Evolutionary conservation across 53 echinoderm and acorn worm genomes (phyloP), one percentile per base, ranked within the genome.

Genomic region (Henricia sp.): DNA sequence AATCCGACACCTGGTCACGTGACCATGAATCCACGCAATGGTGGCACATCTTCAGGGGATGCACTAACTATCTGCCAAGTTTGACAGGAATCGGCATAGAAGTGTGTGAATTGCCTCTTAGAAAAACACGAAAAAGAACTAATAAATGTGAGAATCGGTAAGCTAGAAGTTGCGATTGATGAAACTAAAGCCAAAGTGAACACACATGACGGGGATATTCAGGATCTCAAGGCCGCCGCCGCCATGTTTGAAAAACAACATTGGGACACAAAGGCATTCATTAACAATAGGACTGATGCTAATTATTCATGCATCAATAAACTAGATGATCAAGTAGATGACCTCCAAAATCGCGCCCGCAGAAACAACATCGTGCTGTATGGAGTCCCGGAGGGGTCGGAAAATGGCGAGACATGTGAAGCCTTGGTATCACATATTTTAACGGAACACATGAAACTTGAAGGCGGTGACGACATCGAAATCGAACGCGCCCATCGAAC

Each of bases 401-500:
- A 65, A 33, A n/a, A 3, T 14, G 65, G 37, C 32, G 3, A 65
- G 12, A 29, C 35, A 12, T 65, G 65, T n/a, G 35, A 65, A 34
- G 65, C 33, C 11, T 65, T 65, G 19, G 2, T 65, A 3, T 34
- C 1, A 14, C 17, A 65, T 4, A 35, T 65, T 37, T 65, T 65
- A 13, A 33, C 13, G 35, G 14, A 0, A 1, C 55, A 74, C 6
- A 74, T 54, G 74, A 74, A 74, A 33, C 2, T 52, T n/a, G 74
- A 74, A 33, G 74, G 10, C 9, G 74, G 3, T 3, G 34, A 74
- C 11, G 74, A 74, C 1, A 16, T 54, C 8, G 52, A 74, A 52
- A 74, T 74, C 19, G 53, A 74, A 54, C 24, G 74, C 5, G 74
- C 74, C 19, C 74, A 74, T 27, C 74, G 74, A 12, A 72, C 72